These are phyloP conservation scores for Atopsyche davidsoni DNA, from an alignment of 1,140 invertebrate species.

Conservation along the genomic window DNA sequence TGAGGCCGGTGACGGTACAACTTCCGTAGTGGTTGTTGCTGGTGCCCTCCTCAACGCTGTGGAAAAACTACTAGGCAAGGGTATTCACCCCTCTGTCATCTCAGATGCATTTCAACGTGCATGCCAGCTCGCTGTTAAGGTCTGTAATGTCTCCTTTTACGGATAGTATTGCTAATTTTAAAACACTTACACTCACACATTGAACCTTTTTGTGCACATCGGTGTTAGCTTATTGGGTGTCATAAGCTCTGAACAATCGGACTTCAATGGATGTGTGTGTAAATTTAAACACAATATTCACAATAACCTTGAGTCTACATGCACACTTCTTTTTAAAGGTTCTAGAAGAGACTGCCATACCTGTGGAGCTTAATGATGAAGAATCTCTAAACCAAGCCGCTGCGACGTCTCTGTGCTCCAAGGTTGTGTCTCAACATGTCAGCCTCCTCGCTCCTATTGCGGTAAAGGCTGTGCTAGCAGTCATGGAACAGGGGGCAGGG, in stretches of 20 bases:
- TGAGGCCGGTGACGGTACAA: conserved; percentile 99
- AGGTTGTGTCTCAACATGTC: conserved; percentile 98
- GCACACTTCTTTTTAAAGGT: conserved; percentile 51
- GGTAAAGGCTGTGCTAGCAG: conserved; percentile 85
- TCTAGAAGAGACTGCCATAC: conserved; percentile 76
- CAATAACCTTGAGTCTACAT: too few species aligned
- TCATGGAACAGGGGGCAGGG: conserved; percentile 49
- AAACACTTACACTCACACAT: too few species aligned
- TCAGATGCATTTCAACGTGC: conserved; percentile 96
- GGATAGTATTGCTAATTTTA: too few species aligned
- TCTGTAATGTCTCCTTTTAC: too few species aligned
- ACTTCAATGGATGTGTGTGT: conserved; percentile 1
- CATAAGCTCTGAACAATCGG: too few species aligned
- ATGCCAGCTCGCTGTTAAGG: conserved; percentile 73
- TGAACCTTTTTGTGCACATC: too few species aligned
- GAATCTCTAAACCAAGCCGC: conserved; percentile 89
- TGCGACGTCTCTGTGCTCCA: conserved; percentile 96
- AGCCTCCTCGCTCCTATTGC: conserved; percentile 91
- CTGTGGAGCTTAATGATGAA: conserved; percentile 82
- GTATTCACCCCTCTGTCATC: conserved; percentile 96
- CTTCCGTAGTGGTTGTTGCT: conserved; percentile 93
- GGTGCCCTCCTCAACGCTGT: conserved; percentile 93
- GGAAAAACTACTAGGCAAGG: conserved; percentile 86
- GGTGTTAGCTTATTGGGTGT: too few species aligned
- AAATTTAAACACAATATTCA: not conserved